Percentiles rank a stretch among this genome's conserved stretches.
These are phyloP conservation scores for Mythimna albipuncta DNA, from an alignment of 2,888 invertebrate species.

Conservation along the genomic window DNA sequence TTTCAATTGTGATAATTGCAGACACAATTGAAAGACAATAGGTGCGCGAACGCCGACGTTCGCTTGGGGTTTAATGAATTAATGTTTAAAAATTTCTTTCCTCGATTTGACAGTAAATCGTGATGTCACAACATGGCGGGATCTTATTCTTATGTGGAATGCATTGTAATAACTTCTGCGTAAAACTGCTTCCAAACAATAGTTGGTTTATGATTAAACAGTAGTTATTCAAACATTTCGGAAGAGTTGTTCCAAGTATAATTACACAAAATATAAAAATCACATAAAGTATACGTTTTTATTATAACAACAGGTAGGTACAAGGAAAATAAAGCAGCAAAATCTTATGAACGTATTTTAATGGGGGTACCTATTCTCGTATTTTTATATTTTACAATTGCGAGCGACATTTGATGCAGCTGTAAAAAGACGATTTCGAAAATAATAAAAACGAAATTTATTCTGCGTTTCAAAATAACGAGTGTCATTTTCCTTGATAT, in stretches of 20 bases:
- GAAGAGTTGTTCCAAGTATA: neutral
- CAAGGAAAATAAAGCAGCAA: constrained; percentile 24
- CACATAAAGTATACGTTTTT: too few relatives aligned
- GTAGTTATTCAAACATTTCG: neutral
- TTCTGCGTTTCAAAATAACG: constrained; percentile 41
- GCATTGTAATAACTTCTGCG: too few relatives aligned
- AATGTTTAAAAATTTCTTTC: too few relatives aligned
- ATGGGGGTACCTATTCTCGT: constrained; percentile 14
- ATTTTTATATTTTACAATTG: constrained; percentile 50
- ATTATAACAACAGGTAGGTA: neutral
- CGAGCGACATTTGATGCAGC: constrained; percentile 59
- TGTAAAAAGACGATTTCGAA: constrained; percentile 56
- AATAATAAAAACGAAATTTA: constrained; percentile 56
- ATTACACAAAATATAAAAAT: neutral
- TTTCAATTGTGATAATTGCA: too few relatives aligned
- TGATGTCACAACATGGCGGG: too few relatives aligned
- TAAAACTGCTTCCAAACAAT: too few relatives aligned
- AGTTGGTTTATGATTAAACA: neutral
- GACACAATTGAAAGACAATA: too few relatives aligned
- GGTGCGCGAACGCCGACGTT: too few relatives aligned
- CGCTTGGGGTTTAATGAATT: too few relatives aligned
- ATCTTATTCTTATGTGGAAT: too few relatives aligned
- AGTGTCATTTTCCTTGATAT: constrained; percentile 39
- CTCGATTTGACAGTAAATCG: too few relatives aligned
- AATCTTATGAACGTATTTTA: constrained; percentile 43